Evolutionary conservation across 2,888 invertebrate species (phyloP).

Genomic region (Diploptera punctata): DNA sequence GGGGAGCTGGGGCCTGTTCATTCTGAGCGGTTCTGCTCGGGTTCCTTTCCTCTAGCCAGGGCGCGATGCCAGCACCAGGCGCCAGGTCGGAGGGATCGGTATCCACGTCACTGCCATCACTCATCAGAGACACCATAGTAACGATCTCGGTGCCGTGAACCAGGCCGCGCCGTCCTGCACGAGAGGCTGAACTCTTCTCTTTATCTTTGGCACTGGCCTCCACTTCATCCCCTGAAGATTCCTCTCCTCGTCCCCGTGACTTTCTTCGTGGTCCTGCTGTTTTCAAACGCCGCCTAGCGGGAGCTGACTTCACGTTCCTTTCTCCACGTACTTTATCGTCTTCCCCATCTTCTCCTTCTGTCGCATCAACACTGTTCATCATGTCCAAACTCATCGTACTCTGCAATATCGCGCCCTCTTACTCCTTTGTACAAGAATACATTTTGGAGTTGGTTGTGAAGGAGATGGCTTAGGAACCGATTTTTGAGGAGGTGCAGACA

Average conservation of each 20-base stretch:
- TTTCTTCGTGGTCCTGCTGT: conserved; percentile 17
- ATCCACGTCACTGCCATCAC: conserved; percentile 70
- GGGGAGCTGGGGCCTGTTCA: conserved; percentile 17
- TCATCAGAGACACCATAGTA: conserved; percentile 71
- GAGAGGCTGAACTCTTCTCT: conserved; percentile 41
- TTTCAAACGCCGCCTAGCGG: conserved; percentile 28
- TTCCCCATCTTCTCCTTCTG: conserved; percentile 39
- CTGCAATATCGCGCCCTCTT: background rate
- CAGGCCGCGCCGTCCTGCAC: conserved; percentile 47
- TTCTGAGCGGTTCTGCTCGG: conserved; percentile 37
- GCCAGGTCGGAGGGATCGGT: conserved; percentile 42
- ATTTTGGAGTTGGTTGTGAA: conserved; percentile 2
- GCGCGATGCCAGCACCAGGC: background rate
- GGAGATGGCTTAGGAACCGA: conserved; percentile 12
- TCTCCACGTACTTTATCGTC: conserved; percentile 14
- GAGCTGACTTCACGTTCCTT: conserved; percentile 36
- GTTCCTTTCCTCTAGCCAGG: conserved; percentile 25
- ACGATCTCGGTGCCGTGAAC: conserved; percentile 57
- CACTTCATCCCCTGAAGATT: conserved; percentile 40
- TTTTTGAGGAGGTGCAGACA: conserved; percentile 31
- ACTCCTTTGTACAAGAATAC: conserved; percentile 5
- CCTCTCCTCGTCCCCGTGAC: conserved; percentile 40
- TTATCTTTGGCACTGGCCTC: conserved; percentile 29
- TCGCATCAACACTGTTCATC: background rate
- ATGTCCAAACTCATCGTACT: background rate